Percentiles rank a stretch among this genome's conserved stretches.
Conservation (phyloP, 2,888 invertebrate species). For the Busseola fusca region DNA sequence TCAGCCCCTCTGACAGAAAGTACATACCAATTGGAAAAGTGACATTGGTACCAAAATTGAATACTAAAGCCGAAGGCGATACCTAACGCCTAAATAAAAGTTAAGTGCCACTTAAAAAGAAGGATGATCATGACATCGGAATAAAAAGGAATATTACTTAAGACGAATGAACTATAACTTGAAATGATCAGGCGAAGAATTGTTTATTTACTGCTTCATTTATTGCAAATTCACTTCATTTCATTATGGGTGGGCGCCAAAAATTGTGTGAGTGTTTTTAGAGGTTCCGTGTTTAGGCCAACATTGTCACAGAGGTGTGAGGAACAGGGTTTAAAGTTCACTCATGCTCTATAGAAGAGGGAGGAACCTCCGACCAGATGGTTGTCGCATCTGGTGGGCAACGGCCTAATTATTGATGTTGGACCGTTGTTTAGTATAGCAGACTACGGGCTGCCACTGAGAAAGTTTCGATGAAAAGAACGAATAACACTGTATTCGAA, state of each 20-base stretch:
- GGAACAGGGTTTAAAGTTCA: neutral
- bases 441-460: too few relatives aligned
- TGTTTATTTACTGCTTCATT: conserved; percentile 33
- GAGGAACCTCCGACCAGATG: neutral
- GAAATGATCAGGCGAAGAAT: conserved; percentile 38
- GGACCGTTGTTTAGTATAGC: too few relatives aligned
- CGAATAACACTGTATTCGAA: too few relatives aligned
- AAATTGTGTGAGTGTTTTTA: conserved; percentile 7
- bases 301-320: neutral
- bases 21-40: neutral
- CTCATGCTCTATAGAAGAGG: neutral
- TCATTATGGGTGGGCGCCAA: conserved; percentile 34
- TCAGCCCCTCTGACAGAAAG: neutral
- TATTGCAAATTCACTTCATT: conserved; percentile 25
- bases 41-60: neutral
- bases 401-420: neutral
- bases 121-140: conserved; percentile 20
- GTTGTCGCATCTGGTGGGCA: neutral
- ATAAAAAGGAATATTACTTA: conserved; percentile 44
- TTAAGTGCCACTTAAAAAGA: conserved; percentile 36
- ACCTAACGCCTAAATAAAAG: conserved; percentile 30
- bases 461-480: too few relatives aligned
- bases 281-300: neutral
- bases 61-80: neutral
- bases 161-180: conserved; percentile 38